Evolutionary conservation across 1,140 invertebrate genomes (phyloP).

Genomic region (Scaptodrosophila lebanonensis): DNA sequence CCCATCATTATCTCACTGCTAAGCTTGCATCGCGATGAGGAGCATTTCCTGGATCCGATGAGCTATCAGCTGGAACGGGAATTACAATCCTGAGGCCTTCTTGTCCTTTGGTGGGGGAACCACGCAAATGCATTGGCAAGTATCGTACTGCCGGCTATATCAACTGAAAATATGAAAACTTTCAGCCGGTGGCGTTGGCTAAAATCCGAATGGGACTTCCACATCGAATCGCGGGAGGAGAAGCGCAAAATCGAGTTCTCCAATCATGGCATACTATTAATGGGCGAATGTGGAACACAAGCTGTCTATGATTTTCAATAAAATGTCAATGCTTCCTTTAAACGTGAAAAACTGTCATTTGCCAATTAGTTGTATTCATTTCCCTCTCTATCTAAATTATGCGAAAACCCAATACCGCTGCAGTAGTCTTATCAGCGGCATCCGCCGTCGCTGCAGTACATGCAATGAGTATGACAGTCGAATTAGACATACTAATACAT

Average conservation of each 20-base stretch:
- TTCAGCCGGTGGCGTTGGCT: conserved; percentile 56
- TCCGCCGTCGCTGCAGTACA: background rate
- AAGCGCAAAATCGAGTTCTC: conserved; percentile 42
- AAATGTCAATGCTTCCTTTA: too few species aligned
- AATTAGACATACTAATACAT: background rate
- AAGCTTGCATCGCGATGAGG: conserved; percentile 78
- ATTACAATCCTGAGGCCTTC: conserved; percentile 76
- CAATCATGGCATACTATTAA: conserved; percentile 28
- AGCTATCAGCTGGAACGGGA: conserved; percentile 82
- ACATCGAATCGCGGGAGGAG: conserved; percentile 32
- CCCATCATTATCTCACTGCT: conserved; percentile 75
- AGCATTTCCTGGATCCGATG: conserved; percentile 82
- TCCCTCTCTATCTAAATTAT: too few species aligned
- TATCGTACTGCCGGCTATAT: background rate
- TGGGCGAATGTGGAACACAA: too few species aligned
- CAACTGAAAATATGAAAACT: conserved; percentile 60
- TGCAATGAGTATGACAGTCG: conserved; percentile 7
- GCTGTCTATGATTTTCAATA: too few species aligned
- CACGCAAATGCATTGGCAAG: conserved; percentile 82
- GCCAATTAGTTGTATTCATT: too few species aligned
- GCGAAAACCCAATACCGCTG: too few species aligned
- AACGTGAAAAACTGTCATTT: too few species aligned
- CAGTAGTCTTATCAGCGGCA: too few species aligned
- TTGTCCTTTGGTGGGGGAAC: conserved; percentile 84
- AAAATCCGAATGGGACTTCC: conserved; percentile 56